Base-by-base conservation (phyloP, 2,888 invertebrate genomes). In the Eurytoma californica region DNA sequence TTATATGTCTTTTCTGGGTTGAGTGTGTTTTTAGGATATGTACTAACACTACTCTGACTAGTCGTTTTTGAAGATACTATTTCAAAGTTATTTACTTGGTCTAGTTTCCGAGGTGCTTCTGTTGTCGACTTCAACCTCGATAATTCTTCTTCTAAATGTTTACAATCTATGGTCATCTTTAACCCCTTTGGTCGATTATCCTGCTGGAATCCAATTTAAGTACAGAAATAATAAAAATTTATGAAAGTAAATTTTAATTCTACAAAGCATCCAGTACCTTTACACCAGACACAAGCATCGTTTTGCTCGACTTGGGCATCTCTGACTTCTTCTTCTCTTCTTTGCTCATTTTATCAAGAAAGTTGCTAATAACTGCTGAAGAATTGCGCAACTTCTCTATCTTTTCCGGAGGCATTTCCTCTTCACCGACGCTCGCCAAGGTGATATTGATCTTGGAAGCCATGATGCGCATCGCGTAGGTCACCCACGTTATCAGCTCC, bases 391-490 rank as follows among this genome's bases (percentile, higher is more conserved):
- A 18, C 18, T 72, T 79, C 3, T 81, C 79, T 2, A 81, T 72
- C 24, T 53, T 81, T 16, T 81, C 79, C 3, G 74, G 47, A 39
- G 79, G 60, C 13, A 77, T 53, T 9, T 69, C 39, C 7, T 73
- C 74, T 16, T 65, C 30, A 39, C 67, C 58, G 2, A 61, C 61
- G 13, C 81, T 69, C 0, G 84, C 84, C 9, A 89, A 70, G 1
- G 88, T 89, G 24, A 89, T 86, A 55, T 90, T 90, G 20, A 90
- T 85, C 18, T 82, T 86, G 3, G 90, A 88, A 0, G 90, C 87
- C 88, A 90, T 88, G 49, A 88, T 74, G 4, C 86, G 82, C 85
- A 89, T 87, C 0, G 88, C 89, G 61, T 89, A 89, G 18, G 84
- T 87, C 1, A 88, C 86, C 88, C 88, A 89, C 1, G 85, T 83